These are phyloP conservation scores for Aspidiotus destructor DNA, from an alignment of 2,888 invertebrate species.

Conservation along the genomic window DNA sequence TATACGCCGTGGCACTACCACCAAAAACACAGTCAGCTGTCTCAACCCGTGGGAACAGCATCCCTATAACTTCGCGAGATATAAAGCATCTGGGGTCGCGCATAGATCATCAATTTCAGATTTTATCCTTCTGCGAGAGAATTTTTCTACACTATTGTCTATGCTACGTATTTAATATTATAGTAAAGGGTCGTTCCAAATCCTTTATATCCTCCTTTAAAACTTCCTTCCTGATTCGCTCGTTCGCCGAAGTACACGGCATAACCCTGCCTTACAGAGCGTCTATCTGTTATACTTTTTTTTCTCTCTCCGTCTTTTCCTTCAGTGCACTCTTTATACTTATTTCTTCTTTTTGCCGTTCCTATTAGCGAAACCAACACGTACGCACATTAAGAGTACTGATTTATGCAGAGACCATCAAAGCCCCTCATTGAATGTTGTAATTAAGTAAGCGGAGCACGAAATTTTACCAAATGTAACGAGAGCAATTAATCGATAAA, in stretches of 20 bases:
- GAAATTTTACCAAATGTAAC: too few relatives aligned
- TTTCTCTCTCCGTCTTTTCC: background rate
- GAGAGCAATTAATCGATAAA: too few relatives aligned
- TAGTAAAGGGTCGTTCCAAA: slow-evolving; percentile 24
- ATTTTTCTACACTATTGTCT: slow-evolving; percentile 27
- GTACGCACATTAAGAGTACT: background rate
- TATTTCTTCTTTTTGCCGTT: slow-evolving; percentile 3
- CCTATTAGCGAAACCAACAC: slow-evolving; percentile 7
- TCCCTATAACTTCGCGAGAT: slow-evolving; percentile 21
- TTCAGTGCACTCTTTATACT: background rate
- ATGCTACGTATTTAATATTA: background rate
- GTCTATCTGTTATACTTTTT: slow-evolving; percentile 27
- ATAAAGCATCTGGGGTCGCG: slow-evolving; percentile 26
- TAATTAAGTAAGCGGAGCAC: too few relatives aligned
- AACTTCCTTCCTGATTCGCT: slow-evolving; percentile 26
- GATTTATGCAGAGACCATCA: slow-evolving; percentile 16
- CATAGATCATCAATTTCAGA: slow-evolving; percentile 28
- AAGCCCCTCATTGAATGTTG: too few relatives aligned
- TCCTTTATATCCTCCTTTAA: slow-evolving; percentile 22
- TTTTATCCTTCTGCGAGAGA: slow-evolving; percentile 23
- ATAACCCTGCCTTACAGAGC: slow-evolving; percentile 14
- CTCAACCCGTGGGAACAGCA: slow-evolving; percentile 26
- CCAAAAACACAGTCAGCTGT: slow-evolving; percentile 18
- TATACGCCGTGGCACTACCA: background rate
- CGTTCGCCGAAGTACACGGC: slow-evolving; percentile 7